phyloP scores from a whole-genome alignment of 2,888 invertebrate species.

The Eupithecia pulchellata region DNA sequence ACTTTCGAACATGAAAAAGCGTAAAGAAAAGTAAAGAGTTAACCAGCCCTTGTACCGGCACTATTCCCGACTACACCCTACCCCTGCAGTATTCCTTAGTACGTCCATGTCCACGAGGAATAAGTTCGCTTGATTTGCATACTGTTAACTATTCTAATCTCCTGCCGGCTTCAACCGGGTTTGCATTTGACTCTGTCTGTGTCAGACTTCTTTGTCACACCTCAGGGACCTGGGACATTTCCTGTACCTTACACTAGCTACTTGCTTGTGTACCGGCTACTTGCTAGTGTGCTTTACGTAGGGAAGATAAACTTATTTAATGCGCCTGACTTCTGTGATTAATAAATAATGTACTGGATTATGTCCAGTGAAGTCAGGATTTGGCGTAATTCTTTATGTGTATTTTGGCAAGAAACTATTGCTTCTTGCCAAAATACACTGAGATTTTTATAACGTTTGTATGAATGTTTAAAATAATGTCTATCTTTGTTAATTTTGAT shows the following conservation, averaged over 20 bases:
- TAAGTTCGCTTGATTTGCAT: slow-evolving; percentile 32
- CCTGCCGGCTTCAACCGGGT: slow-evolving; percentile 23
- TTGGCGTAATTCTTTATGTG: not conserved
- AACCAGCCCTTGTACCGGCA: not conserved
- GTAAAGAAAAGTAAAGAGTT: not conserved
- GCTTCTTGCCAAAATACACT: too few relatives aligned
- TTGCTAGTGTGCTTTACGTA: not conserved
- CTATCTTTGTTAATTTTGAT: too few relatives aligned
- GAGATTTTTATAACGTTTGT: too few relatives aligned
- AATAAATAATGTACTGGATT: not conserved
- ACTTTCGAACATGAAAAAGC: not conserved
- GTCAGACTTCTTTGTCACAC: slow-evolving; percentile 24
- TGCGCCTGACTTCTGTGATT: not conserved
- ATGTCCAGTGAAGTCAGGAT: not conserved
- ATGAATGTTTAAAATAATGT: too few relatives aligned
- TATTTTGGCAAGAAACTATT: not conserved
- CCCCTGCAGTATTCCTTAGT: slow-evolving; percentile 11
- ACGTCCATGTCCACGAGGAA: slow-evolving; percentile 20
- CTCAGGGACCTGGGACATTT: slow-evolving; percentile 16
- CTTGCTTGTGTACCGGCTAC: too few relatives aligned
- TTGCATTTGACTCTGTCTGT: slow-evolving; percentile 21
- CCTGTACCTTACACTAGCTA: not conserved
- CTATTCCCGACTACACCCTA: not conserved
- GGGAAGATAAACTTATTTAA: not conserved
- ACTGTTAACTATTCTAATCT: slow-evolving; percentile 30